phyloP scores from a whole-genome alignment of 2,797 vertebrate genomes.

The Parauchenoglanis punctatus region DNA sequence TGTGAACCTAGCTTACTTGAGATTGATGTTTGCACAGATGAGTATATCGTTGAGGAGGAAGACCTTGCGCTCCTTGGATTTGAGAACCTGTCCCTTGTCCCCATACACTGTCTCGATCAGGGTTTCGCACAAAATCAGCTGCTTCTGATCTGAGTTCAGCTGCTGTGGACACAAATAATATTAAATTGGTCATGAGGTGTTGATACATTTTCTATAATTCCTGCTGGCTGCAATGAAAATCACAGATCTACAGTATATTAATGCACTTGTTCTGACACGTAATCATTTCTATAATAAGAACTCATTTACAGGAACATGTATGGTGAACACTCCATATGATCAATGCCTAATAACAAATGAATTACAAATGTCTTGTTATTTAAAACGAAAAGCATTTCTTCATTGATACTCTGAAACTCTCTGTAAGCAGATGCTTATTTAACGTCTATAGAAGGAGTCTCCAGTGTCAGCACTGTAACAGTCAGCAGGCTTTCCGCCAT shows the following conservation, averaged over 20 bases:
- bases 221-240: background rate
- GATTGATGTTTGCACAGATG: constrained; percentile 88
- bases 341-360: background rate
- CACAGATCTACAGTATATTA: background rate
- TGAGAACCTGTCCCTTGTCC: constrained; percentile 88
- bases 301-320: background rate
- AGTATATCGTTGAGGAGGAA: constrained; percentile 88
- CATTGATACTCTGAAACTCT: background rate
- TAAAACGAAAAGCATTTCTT: background rate
- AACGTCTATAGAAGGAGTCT: background rate
- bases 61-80: constrained; percentile 87
- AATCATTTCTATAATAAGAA: background rate
- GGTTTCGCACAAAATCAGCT: constrained; percentile 86
- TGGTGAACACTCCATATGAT: background rate
- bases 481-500: background rate
- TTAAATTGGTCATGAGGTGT: background rate
- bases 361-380: background rate
- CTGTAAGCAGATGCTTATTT: background rate
- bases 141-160: constrained; percentile 82
- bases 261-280: background rate
- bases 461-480: background rate
- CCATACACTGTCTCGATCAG: constrained; percentile 87
- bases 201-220: background rate
- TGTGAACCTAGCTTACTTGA: constrained; percentile 76
- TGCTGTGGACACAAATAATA: constrained; percentile 69